These are phyloP conservation scores for Falco columbarius DNA, from an alignment of 2,797 vertebrate species.

Conservation along the genomic window DNA sequence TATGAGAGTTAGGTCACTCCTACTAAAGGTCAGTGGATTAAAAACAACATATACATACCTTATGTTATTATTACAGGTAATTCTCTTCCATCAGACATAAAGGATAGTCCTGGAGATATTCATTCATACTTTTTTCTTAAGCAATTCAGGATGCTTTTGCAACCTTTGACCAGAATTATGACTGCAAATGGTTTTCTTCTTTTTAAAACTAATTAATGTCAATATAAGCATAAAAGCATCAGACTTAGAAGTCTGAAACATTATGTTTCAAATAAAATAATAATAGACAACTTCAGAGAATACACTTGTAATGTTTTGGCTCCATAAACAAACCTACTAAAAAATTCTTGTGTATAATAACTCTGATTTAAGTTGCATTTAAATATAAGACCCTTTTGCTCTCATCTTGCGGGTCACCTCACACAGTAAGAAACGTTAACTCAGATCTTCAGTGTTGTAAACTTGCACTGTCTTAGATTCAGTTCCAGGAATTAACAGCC, in stretches of 20 bases:
- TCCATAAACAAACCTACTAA: not conserved
- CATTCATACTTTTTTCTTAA: not conserved
- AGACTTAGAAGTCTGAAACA: not conserved
- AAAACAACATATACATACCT: not conserved
- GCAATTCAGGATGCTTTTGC: not conserved
- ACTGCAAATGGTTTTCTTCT: not conserved
- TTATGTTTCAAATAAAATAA: conserved; percentile 4
- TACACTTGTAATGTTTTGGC: not conserved
- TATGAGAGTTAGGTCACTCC: not conserved
- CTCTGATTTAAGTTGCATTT: conserved; percentile 17
- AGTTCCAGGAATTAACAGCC: not conserved
- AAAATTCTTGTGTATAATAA: conserved; percentile 14
- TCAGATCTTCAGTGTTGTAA: not conserved
- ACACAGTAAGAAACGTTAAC: not conserved
- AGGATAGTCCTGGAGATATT: not conserved
- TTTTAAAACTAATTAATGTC: conserved; percentile 28
- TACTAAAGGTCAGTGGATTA: not conserved
- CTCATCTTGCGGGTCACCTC: not conserved
- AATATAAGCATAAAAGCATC: not conserved
- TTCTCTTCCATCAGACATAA: not conserved
- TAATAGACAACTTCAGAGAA: not conserved
- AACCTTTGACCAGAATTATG: not conserved
- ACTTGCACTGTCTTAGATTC: not conserved
- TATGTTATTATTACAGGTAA: not conserved
- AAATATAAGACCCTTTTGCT: conserved; percentile 11